phyloP scores from a whole-genome alignment of 2,797 vertebrate genomes.

The Poeciliopsis gracilis region DNA sequence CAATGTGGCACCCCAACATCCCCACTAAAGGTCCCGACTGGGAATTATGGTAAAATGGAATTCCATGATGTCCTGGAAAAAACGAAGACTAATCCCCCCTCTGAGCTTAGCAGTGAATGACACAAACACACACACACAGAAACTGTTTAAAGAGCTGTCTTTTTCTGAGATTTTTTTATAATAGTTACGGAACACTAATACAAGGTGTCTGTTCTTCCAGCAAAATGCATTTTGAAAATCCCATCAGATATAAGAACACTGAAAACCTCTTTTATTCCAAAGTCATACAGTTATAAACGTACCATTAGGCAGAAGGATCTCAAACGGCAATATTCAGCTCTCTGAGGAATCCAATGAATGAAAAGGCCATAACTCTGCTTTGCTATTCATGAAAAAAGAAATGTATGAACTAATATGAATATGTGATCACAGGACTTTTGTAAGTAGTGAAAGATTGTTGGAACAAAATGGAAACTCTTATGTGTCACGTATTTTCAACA shows the following conservation, averaged over 20 bases:
- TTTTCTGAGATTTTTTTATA: neutral
- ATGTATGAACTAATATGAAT: neutral
- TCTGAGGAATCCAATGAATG: neutral
- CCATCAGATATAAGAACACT: neutral
- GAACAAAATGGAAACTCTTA: neutral
- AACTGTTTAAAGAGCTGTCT: neutral
- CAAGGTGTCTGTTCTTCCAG: neutral
- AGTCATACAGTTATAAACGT: neutral
- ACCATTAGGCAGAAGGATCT: neutral
- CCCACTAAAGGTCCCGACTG: conserved; percentile 6
- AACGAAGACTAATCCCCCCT: neutral
- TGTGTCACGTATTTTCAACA: neutral
- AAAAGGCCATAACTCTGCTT: neutral
- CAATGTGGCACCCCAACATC: conserved; percentile 29
- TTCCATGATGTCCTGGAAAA: neutral
- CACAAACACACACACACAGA: neutral
- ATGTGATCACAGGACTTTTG: neutral
- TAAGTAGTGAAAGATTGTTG: neutral
- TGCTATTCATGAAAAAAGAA: neutral
- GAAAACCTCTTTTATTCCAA: neutral
- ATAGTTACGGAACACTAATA: neutral
- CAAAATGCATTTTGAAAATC: neutral
- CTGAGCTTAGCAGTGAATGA: neutral
- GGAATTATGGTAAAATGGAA: neutral
- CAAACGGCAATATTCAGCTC: neutral